A percentile compares a stretch with the other conserved stretches of the same genome.
Conservation (phyloP, 2,888 invertebrate species). For the Carterocephalus palaemon region DNA sequence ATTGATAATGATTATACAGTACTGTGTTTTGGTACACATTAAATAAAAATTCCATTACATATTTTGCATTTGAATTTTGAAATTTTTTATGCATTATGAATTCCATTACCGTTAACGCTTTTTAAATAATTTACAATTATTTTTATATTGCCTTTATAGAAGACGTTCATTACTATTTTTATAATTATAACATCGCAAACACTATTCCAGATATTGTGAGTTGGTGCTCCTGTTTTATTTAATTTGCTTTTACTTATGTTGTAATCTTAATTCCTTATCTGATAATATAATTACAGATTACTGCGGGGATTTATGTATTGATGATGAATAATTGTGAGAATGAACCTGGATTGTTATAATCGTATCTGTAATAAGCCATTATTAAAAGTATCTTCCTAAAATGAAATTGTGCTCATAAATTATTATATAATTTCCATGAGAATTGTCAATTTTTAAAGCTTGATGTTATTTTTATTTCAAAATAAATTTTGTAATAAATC, state of each 20-base stretch:
- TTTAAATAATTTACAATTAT: conserved; percentile 53
- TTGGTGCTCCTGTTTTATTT: conserved; percentile 23
- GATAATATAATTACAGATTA: conserved; percentile 21
- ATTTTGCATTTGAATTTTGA: conserved; percentile 55
- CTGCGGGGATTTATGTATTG: conserved; percentile 14
- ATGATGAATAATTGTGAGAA: conserved; percentile 40
- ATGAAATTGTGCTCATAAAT: conserved; percentile 74
- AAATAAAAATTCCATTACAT: conserved; percentile 56
- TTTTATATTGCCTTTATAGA: conserved; percentile 40
- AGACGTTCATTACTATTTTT: conserved; percentile 14
- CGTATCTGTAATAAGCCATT: conserved; percentile 40
- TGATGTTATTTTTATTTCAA: conserved; percentile 76
- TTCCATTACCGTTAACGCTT: conserved; percentile 50
- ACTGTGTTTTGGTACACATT: conserved; percentile 64
- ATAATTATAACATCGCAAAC: conserved; percentile 18
- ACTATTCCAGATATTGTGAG: conserved; percentile 22
- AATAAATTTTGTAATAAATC: conserved; percentile 71
- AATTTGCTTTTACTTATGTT: conserved; percentile 28
- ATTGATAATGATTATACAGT: conserved; percentile 66
- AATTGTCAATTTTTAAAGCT: conserved; percentile 75
- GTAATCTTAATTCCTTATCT: conserved; percentile 19
- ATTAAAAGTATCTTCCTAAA: conserved; percentile 59
- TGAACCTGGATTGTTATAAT: conserved; percentile 48
- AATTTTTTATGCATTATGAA: conserved; percentile 38
- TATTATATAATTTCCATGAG: conserved; percentile 66